Base-by-base conservation (phyloP, 2,888 invertebrate species). In the Agriopis leucophaearia region DNA sequence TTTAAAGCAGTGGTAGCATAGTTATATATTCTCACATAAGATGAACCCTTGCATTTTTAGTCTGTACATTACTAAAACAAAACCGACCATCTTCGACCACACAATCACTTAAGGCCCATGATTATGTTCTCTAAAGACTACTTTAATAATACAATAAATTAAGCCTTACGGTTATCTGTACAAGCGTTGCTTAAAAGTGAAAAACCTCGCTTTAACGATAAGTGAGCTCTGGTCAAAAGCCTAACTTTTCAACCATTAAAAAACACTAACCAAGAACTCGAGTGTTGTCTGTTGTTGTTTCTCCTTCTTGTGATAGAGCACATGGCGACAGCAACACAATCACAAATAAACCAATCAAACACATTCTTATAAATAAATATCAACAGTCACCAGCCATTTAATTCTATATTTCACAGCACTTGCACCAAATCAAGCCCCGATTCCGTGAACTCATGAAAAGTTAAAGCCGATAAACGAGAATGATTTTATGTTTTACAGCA, bases 221-320 rank as follows among this genome's bases (percentile, higher is more conserved):
- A n/a, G n/a, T n/a, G 27, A 27, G 27, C 27, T 44, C 3, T 44
- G n/a, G 7, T 44, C n/a, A 13, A 13, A 13, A 12, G 27, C 5
- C 27, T 27, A 27, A 4, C 27, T 27, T 27, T 27, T 5, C 1
- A 2, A 27, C 27, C 15, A n/a, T 45, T 45, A 15, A 10, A 13
- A 12, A 44, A 75, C n/a, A 83, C 88, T 78, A 73, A 90, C 90
- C 90, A 44, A 90, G 83, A 6, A 70, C 54, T 73, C 72, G 55
- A 48, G 40, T 48, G 7, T 45, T 15, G 5, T 36, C 44, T 72
- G 74, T 67, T 67, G 15, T 12, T 16, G 38, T 8, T 6, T 48
- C 58, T 10, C 74, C 75, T 66, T 76, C 76, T 51, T 81, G 70
- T 40, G 83, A 61, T 4, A 74, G 45, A 47, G 74, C 81, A 83